Conservation (phyloP, 2,113 vertebrate genomes). For the Hypanus sabinus region DNA sequence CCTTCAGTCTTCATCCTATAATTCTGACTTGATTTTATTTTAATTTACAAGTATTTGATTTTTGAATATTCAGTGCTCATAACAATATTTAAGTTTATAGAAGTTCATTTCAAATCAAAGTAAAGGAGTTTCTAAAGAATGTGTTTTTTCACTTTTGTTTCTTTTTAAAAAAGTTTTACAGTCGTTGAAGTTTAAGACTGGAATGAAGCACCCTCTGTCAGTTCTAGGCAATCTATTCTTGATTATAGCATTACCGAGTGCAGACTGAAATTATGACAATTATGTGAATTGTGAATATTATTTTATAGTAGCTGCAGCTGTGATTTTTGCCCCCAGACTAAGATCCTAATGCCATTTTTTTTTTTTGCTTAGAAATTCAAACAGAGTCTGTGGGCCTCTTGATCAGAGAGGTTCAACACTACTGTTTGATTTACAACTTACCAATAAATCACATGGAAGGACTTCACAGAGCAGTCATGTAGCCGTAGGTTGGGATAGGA, state of each 20-base stretch:
- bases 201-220: not conserved
- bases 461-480: not conserved
- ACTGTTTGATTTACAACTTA: not conserved
- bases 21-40: not conserved
- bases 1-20: not conserved
- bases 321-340: not conserved
- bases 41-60: slow-evolving; percentile 11
- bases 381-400: not conserved
- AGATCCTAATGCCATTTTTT: not conserved
- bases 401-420: not conserved
- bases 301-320: not conserved
- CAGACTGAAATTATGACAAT: not conserved
- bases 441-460: not conserved
- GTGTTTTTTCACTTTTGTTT: not conserved
- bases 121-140: not conserved
- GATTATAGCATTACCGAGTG: not conserved
- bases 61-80: not conserved
- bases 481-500: not conserved
- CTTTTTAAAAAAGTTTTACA: not conserved
- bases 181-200: not conserved
- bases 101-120: not conserved
- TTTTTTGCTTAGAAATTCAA: not conserved
- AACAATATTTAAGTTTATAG: not conserved
- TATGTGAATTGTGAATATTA: not conserved
- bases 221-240: not conserved